phyloP scores from a whole-genome alignment of 2,888 invertebrate genomes.

The Mactromeris polynyma region DNA sequence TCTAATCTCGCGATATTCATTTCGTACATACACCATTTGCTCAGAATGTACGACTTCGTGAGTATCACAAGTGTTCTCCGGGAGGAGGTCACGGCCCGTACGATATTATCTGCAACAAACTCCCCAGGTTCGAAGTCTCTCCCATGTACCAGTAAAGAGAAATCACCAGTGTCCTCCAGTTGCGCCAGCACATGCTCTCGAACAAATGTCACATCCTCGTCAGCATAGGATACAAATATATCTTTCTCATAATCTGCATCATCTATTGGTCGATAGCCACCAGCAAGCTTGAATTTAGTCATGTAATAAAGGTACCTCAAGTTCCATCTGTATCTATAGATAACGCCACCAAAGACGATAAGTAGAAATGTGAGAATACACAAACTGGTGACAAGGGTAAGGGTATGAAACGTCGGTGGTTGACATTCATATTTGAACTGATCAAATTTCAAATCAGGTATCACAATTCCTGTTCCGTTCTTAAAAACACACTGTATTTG shows the following conservation, averaged over 20 bases:
- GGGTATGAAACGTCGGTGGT: not conserved
- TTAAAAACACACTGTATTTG: not conserved
- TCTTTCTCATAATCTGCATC: conserved; percentile 45
- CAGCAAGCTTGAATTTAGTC: conserved; percentile 39
- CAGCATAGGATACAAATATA: conserved; percentile 49
- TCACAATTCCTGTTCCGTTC: not conserved
- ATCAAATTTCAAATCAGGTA: not conserved
- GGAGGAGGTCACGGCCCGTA: conserved; percentile 25
- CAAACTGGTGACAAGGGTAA: conserved; percentile 30
- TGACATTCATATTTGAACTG: conserved; percentile 25
- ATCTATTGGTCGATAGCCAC: conserved; percentile 15
- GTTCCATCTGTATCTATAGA: conserved; percentile 46
- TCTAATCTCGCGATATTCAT: conserved; percentile 54
- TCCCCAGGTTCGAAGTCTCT: conserved; percentile 47
- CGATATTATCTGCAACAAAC: conserved; percentile 45
- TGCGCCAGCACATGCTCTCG: conserved; percentile 9
- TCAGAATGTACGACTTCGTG: conserved; percentile 22
- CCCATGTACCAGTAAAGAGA: conserved; percentile 39
- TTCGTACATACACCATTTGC: conserved; percentile 65
- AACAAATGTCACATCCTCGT: conserved; percentile 42
- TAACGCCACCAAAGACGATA: conserved; percentile 16
- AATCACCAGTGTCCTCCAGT: conserved; percentile 25
- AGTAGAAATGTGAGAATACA: conserved; percentile 30
- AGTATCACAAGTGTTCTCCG: conserved; percentile 41
- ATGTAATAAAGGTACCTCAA: conserved; percentile 47